These are phyloP conservation scores for Eupithecia subumbrata DNA, from an alignment of 2,888 invertebrate species.

Conservation along the genomic window DNA sequence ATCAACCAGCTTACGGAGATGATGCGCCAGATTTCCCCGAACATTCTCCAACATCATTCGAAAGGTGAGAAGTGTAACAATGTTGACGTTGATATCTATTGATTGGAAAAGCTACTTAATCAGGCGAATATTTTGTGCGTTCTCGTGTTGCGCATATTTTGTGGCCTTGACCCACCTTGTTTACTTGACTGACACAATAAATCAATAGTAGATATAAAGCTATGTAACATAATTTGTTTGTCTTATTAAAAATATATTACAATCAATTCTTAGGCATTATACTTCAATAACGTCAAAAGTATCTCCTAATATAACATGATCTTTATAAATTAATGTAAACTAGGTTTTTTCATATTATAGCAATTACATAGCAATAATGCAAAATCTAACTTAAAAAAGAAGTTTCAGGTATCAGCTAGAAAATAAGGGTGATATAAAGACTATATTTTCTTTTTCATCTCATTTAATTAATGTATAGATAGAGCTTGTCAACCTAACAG, in stretches of 20 bases:
- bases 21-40: slow-evolving; percentile 60
- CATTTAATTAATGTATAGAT: not conserved
- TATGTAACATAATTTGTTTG: not conserved
- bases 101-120: not conserved
- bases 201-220: slow-evolving; percentile 16
- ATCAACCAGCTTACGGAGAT: slow-evolving; percentile 57
- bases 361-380: not conserved
- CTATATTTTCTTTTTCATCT: not conserved
- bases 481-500: not conserved
- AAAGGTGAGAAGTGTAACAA: slow-evolving; percentile 52
- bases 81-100: not conserved
- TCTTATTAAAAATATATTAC: not conserved
- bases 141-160: slow-evolving; percentile 18
- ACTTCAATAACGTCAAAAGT: not conserved
- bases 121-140: not conserved
- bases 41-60: slow-evolving; percentile 45
- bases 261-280: not conserved
- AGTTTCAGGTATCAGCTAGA: not conserved
- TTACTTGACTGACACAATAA: slow-evolving; percentile 5
- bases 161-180: slow-evolving; percentile 40
- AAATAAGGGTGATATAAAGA: not conserved
- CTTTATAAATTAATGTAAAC: not conserved
- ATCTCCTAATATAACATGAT: not conserved
- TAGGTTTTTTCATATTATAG: not conserved
- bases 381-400: not conserved